Percentiles rank a stretch among this genome's conserved stretches.
phyloP scores from a whole-genome alignment of 2,797 vertebrate species.

The Oryzias dopingdopingensis region DNA sequence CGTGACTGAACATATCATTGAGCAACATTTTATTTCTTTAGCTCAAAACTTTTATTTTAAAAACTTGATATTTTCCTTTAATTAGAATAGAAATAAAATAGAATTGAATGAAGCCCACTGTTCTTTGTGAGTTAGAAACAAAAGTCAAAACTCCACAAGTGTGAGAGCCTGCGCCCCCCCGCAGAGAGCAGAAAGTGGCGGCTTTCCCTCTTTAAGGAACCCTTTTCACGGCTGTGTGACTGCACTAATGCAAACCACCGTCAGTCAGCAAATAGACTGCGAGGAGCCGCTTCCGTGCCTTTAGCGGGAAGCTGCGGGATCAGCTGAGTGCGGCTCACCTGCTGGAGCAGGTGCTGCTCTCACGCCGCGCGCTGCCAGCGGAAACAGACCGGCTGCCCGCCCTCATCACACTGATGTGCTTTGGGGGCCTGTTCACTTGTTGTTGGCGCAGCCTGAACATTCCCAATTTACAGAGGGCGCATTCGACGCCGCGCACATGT shows the following conservation, averaged over 20 bases:
- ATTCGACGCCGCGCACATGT: conserved; percentile 50
- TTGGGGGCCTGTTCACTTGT: conserved; percentile 70
- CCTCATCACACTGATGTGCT: conserved; percentile 64
- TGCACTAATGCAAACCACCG: conserved; percentile 40
- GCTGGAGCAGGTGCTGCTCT: conserved; percentile 48
- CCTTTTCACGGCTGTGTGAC: conserved; percentile 60
- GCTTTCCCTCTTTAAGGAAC: conserved; percentile 52
- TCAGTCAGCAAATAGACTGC: background rate
- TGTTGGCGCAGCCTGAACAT: conserved; percentile 57
- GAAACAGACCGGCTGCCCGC: conserved; percentile 54
- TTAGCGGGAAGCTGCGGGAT: background rate
- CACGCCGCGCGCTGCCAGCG: conserved; percentile 43
- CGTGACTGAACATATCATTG: too few relatives aligned
- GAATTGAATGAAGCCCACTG: too few relatives aligned
- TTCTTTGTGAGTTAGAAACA: conserved; percentile 10
- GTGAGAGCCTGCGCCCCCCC: conserved; percentile 51
- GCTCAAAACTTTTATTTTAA: too few relatives aligned
- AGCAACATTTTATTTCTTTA: too few relatives aligned
- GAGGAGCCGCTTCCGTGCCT: too few relatives aligned
- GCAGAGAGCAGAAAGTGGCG: conserved; percentile 57
- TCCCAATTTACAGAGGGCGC: conserved; percentile 59
- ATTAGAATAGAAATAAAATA: too few relatives aligned
- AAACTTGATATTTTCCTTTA: too few relatives aligned
- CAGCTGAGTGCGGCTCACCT: conserved; percentile 42
- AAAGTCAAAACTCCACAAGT: conserved; percentile 71